phyloP scores from a whole-genome alignment of 2,888 invertebrate genomes.

The Drosophila macrothrix region DNA sequence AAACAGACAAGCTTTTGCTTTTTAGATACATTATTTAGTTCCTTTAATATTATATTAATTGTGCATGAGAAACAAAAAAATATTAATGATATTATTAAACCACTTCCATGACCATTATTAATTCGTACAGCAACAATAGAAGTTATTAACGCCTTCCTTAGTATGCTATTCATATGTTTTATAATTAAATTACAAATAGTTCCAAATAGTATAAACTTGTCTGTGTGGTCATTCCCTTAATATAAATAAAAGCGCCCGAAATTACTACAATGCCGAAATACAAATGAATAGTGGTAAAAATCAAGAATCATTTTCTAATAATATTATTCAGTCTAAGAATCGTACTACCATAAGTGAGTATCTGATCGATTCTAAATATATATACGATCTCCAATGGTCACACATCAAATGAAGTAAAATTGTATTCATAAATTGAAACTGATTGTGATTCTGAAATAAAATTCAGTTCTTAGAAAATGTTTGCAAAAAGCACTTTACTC shows the following conservation, averaged over 20 bases:
- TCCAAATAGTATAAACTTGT: neutral
- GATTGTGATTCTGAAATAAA: neutral
- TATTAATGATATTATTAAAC: neutral
- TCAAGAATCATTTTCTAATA: neutral
- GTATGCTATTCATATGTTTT: neutral
- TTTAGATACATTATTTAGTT: neutral
- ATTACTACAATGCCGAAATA: too few relatives aligned
- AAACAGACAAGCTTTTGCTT: neutral
- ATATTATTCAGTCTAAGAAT: neutral
- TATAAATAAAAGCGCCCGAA: neutral
- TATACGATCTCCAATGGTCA: neutral
- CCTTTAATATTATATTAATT: neutral
- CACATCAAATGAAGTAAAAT: too few relatives aligned
- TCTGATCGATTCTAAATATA: neutral
- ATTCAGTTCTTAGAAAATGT: slow-evolving; percentile 12
- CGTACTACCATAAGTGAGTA: neutral
- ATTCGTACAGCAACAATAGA: neutral
- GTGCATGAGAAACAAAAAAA: neutral
- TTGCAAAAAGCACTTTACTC: slow-evolving; percentile 36
- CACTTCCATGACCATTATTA: too few relatives aligned
- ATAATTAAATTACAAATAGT: neutral
- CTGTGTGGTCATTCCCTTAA: neutral
- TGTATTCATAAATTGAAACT: neutral
- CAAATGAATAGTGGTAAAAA: neutral
- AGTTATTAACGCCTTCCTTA: neutral